These are phyloP conservation scores for Brachystomella parvula DNA, from an alignment of 1,140 invertebrate genomes.

Conservation along the genomic window DNA sequence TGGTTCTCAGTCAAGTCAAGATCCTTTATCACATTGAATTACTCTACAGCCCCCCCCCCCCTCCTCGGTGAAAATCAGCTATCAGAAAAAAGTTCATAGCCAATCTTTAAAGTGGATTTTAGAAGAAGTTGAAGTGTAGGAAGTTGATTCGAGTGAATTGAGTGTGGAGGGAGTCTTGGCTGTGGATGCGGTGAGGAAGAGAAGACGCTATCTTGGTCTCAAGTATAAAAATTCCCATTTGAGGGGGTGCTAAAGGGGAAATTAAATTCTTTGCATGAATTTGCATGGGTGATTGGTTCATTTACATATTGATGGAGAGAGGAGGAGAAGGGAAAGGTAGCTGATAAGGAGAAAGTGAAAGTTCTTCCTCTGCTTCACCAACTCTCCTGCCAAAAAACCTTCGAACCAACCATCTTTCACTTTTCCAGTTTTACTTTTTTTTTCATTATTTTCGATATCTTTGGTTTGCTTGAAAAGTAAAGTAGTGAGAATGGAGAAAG, in stretches of 20 bases:
- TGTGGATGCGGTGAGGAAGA: no score
- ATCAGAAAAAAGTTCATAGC: not conserved
- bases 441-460: not conserved
- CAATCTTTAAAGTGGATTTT: not conserved
- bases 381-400: slow-evolving; percentile 4
- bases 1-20: not conserved
- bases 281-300: slow-evolving; percentile 42
- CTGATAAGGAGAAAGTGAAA: slow-evolving; percentile 35
- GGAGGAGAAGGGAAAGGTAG: slow-evolving; percentile 28
- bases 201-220: no score
- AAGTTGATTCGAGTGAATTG: no score
- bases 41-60: not conserved
- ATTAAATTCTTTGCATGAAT: slow-evolving; percentile 43
- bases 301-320: slow-evolving; percentile 41
- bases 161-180: no score
- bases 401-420: slow-evolving; percentile 8
- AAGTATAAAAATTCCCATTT: slow-evolving; percentile 7
- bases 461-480: not conserved
- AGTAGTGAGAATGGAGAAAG: not conserved
- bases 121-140: not conserved
- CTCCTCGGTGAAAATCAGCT: not conserved
- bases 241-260: slow-evolving; percentile 34
- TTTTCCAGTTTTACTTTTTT: no score
- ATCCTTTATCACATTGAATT: slow-evolving; percentile 4
- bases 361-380: not conserved